These are phyloP conservation scores for Thaumetopoea pityocampa DNA, from an alignment of 1,140 invertebrate genomes.

Conservation along the genomic window DNA sequence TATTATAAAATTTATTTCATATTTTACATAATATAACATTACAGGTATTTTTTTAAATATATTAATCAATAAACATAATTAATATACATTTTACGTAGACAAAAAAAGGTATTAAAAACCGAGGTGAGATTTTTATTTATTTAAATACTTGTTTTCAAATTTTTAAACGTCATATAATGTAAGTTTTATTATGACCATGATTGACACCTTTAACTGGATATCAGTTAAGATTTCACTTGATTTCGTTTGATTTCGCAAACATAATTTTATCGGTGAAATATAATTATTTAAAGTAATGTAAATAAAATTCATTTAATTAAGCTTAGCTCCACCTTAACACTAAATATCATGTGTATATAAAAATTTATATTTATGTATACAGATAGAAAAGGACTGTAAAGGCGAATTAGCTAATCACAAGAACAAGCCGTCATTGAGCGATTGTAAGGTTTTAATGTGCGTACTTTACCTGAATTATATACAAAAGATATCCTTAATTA, in stretches of 20 bases:
- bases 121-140: too few relatives aligned
- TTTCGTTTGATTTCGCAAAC: too few relatives aligned
- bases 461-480: conserved; percentile 36
- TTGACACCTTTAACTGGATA: too few relatives aligned
- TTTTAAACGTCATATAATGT: too few relatives aligned
- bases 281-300: conserved; percentile 17
- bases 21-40: conserved; percentile 5
- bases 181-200: too few relatives aligned
- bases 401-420: conserved; percentile 68
- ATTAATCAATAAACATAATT: not conserved
- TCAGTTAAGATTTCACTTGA: too few relatives aligned
- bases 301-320: conserved; percentile 36
- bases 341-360: conserved; percentile 44
- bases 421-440: conserved; percentile 50
- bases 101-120: too few relatives aligned
- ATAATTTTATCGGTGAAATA: not conserved
- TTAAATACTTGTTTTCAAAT: too few relatives aligned
- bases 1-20: conserved; percentile 10
- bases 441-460: conserved; percentile 49
- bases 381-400: conserved; percentile 51
- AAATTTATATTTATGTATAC: conserved; percentile 36
- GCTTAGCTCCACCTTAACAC: conserved; percentile 50
- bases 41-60: too few relatives aligned
- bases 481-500: too few relatives aligned
- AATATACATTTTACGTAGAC: not conserved